These are phyloP conservation scores for Acanthoscelides obtectus DNA, from an alignment of 2,888 invertebrate genomes.

Conservation along the genomic window DNA sequence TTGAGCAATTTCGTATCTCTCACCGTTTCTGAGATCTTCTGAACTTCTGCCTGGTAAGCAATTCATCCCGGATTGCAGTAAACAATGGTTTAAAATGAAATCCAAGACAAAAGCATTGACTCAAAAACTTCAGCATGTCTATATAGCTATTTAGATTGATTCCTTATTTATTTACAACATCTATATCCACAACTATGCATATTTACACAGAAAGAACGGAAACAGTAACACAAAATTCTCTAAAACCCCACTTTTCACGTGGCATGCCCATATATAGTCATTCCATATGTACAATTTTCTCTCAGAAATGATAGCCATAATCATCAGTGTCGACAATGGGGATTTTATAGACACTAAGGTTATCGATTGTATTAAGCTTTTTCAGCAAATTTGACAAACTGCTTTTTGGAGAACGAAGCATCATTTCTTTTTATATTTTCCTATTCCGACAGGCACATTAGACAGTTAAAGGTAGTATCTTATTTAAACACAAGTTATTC, in stretches of 20 bases:
- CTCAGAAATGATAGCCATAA: neutral
- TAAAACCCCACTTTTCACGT: neutral
- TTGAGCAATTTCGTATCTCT: too few relatives aligned
- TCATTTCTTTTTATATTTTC: too few relatives aligned
- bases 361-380: neutral
- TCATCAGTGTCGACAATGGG: neutral
- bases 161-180: neutral
- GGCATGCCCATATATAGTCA: neutral
- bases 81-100: neutral
- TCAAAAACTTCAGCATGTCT: neutral
- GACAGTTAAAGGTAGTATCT: too few relatives aligned
- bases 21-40: too few relatives aligned
- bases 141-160: neutral
- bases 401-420: too few relatives aligned
- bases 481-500: too few relatives aligned
- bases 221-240: neutral
- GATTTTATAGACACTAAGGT: neutral
- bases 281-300: neutral
- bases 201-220: neutral
- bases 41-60: too few relatives aligned
- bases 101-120: neutral
- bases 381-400: too few relatives aligned
- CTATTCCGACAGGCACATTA: too few relatives aligned
- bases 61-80: too few relatives aligned
- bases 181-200: neutral